Evolutionary conservation across 2,888 invertebrate species (phyloP), one percentile per base, ranked within the genome.

Genomic region (Thera britannica): DNA sequence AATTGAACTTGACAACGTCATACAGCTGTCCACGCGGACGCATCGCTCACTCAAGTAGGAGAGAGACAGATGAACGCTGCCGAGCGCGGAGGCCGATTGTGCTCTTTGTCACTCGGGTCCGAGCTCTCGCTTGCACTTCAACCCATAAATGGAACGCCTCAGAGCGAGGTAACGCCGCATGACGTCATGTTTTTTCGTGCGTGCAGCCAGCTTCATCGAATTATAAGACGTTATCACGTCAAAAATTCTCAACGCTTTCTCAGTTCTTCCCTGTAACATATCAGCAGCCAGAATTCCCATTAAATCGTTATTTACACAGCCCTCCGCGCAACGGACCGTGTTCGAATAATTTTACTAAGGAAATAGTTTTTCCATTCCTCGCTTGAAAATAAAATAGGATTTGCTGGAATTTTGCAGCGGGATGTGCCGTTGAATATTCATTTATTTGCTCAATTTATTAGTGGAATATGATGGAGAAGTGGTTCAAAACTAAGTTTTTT

Each of bases 251-350:
- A 23, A 23, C 23, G 1, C 2, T 4, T 60, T 67, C 70, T 63
- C 69, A 66, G 60, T 51, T 51, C 62, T 59, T 62, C 62, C 41
- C 52, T 62, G 66, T 77, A 23, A 75, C 65, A 80, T 82, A 82
- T 82, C 81, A 82, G 79, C 78, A 51, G 77, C 78, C 83, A 85
- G 87, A 87, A 85, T 87, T 90, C 89, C 91, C 87, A 90, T 91
- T 90, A 89, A 85, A 83, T 73, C 83, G 85, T 85, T 92, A 91
- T 90, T 91, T 90, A 88, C 88, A 83, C 82, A 85, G 82, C 85
- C 84, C 87, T 89, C 83, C 72, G 74, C 76, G 75, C 76, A 83
- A 82, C 84, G 79, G 78, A 80, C 79, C 78, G 69, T 79, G 82
- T 76, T 78, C 77, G 81, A 81, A 85, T 86, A 84, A 87, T 85